Evolutionary conservation across 2,888 invertebrate species (phyloP), one percentile per base, ranked within the genome.

Genomic region (Cloeon dipterum): DNA sequence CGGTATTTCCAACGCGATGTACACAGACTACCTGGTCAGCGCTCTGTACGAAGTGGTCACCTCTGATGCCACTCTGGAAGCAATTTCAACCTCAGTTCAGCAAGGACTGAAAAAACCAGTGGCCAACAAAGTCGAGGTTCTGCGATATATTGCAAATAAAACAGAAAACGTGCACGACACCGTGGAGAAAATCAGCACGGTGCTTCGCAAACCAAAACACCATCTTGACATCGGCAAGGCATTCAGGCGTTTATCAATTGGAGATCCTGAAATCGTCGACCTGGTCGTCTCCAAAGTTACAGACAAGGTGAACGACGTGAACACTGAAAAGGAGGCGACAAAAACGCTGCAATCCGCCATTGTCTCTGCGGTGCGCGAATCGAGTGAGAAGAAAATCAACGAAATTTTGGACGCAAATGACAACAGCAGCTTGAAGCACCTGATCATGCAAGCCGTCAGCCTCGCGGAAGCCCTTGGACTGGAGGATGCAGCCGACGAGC

Each of bases 381-480:
- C 64, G 2, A 70, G 72, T 48, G 65, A 66, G 37, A 59, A 65
- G 43, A 62, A 62, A 34, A 55, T 75, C 1, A 62, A 67, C 46
- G 54, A 61, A 38, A 49, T 73, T 26, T 47, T 71, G 18, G 56
- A 62, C 40, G 17, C 36, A 3, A 16, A 26, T 14, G 39, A 40
- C 13, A 49, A 53, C 21, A 43, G 45, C 21, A 47, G 45, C 3
- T 47, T 56, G 7, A 47, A 52, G 35, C 54, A 53, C n/a, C 53
- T 68, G 42, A 55, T 76, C 8, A 53, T 65, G 4, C 74, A 77
- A 52, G 73, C 76, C 1, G 60, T 70, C 1, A 71, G 73, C 17
- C 59, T 78, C 14, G 76, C 77, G 1, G 68, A 64, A 54, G 70
- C 75, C 32, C 55, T 78, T 16, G 74, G 74, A 3, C 61, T 74